Evolutionary conservation across 2,797 vertebrate species (phyloP).

Genomic region (Sebastes trivittatus): DNA sequence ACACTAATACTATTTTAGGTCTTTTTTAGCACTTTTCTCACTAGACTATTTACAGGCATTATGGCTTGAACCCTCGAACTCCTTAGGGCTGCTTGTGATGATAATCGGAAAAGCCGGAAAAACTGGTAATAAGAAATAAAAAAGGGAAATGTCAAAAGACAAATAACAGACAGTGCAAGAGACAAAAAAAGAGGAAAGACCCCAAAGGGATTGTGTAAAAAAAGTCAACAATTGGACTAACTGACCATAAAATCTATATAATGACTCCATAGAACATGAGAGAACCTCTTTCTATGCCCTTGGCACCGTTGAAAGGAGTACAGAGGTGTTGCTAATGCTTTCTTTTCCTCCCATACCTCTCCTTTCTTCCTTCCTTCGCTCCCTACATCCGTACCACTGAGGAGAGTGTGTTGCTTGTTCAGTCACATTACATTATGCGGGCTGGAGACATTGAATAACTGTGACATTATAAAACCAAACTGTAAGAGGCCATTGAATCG

Average conservation of each 20-base stretch:
- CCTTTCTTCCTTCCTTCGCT: slow-evolving; percentile 16
- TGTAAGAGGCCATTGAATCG: slow-evolving; percentile 74
- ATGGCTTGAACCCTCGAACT: not conserved
- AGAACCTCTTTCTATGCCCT: slow-evolving; percentile 14
- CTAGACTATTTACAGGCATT: not conserved
- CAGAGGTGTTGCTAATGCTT: slow-evolving; percentile 53
- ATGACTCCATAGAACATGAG: slow-evolving; percentile 24
- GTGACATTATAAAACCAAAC: slow-evolving; percentile 87
- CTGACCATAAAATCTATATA: slow-evolving; percentile 50
- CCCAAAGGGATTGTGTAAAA: not conserved
- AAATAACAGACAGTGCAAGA: not conserved
- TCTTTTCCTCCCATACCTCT: slow-evolving; percentile 41
- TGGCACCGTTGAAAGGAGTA: slow-evolving; percentile 57
- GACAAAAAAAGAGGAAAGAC: not conserved
- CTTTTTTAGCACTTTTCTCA: not conserved
- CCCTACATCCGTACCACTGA: slow-evolving; percentile 33
- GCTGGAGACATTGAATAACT: slow-evolving; percentile 76
- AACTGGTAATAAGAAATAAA: not conserved
- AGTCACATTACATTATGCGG: slow-evolving; percentile 72
- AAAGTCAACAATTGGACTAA: slow-evolving; percentile 18
- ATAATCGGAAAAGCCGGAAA: not conserved
- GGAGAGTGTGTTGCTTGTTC: slow-evolving; percentile 64
- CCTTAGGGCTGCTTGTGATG: not conserved
- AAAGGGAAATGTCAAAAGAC: not conserved
- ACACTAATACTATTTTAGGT: not conserved